Base-by-base conservation (phyloP, 1,140 invertebrate species). In the Drosophila busckii region DNA sequence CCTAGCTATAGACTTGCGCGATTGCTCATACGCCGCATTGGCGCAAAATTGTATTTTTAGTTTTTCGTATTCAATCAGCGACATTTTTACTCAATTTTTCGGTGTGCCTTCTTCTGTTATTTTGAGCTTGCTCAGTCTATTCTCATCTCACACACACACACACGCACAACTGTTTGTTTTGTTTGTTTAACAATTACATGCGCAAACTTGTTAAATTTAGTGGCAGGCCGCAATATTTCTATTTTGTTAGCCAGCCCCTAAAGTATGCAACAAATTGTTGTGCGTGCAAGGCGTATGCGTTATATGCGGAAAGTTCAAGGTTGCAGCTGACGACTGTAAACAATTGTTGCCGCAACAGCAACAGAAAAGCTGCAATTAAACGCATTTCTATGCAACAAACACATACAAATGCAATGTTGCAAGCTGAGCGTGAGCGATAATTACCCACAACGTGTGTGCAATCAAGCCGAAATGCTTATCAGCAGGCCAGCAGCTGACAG, bases 11-110 rank as follows among this genome's bases (percentile, higher is more conserved):
- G 34, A 53, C 26, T 35, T 34, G 29, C 31, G 58, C 53, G 55
- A 76, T 80, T 76, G 73, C 73, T 80, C 68, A 80, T 67, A 68
- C 71, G 73, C 58, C 63, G 53, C 20, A 49, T 73, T 80, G 63
- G 49, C 70, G 73, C 58, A 29, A n/a, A n/a, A n/a, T 70, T 70
- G 82, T 80, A 80, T 80, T 80, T 80, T 82, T 80, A 80, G 68
- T 69, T 80, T 38, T n/a, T n/a, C n/a, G n/a, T 63, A 73, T 80
- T 80, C 73, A 80, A 80, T 80, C 73, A 80, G 73, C 68, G 73
- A 80, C 73, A 80, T 73, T 82, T 70, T 71, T 54, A 60, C 45
- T 61, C 59, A 52, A 55, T 71, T 73, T 67, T 54, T 65, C 19
- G 12, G 16, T 45, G 19, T 55, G 55, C 8, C 40, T 45, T 58